Evolutionary conservation across 2,797 vertebrate genomes (phyloP).

Genomic region (Masticophis lateralis): DNA sequence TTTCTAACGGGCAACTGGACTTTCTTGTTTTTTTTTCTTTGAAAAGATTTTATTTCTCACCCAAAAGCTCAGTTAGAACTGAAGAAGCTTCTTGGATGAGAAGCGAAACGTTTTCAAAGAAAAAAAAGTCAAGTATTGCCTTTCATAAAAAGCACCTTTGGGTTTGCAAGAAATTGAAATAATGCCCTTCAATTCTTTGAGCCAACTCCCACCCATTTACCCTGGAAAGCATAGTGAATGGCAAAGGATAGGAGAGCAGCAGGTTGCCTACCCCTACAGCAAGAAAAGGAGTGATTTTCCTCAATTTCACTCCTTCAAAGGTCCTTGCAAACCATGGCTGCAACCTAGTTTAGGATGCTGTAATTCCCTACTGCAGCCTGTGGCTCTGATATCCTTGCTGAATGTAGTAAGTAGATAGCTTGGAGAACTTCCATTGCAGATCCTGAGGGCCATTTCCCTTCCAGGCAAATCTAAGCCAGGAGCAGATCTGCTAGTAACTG

Average conservation of each 20-base stretch:
- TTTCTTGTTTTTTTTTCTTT: too few species aligned
- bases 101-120: too few species aligned
- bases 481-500: background rate
- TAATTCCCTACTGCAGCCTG: background rate
- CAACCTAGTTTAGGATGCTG: background rate
- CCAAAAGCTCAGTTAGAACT: too few species aligned
- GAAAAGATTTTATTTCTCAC: too few species aligned
- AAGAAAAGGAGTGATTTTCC: background rate
- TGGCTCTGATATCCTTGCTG: background rate
- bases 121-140: too few species aligned
- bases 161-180: background rate
- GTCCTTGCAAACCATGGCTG: background rate
- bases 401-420: too few species aligned
- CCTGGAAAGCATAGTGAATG: background rate
- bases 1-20: too few species aligned
- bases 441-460: background rate
- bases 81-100: too few species aligned
- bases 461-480: background rate
- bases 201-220: background rate
- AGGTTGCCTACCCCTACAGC: background rate
- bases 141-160: too few species aligned
- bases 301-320: background rate
- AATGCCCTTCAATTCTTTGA: background rate
- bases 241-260: background rate
- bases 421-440: background rate